A percentile compares a stretch with the other conserved stretches of the same genome.
Evolutionary conservation across 2,113 vertebrate species (phyloP).

Genomic region (Notarius quadriscutis): DNA sequence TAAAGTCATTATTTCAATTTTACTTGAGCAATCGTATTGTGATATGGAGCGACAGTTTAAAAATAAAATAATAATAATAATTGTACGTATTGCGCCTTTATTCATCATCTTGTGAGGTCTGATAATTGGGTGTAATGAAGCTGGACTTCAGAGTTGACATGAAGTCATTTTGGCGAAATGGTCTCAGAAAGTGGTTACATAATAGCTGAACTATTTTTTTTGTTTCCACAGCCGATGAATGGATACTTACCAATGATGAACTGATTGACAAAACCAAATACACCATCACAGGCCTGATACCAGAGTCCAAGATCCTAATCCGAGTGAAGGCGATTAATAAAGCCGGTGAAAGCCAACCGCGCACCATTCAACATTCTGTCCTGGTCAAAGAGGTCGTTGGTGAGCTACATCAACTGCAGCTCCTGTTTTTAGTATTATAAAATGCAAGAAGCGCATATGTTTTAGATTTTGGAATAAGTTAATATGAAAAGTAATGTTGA

Average conservation of each 20-base stretch:
- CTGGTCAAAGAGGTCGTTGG: constrained; percentile 94
- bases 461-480: background rate
- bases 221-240: constrained; percentile 78
- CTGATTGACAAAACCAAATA: constrained; percentile 90
- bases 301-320: constrained; percentile 84
- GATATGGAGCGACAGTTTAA: background rate
- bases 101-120: background rate
- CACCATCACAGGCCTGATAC: constrained; percentile 84
- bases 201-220: background rate
- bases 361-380: constrained; percentile 84
- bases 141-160: background rate
- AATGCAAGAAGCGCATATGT: background rate
- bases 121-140: background rate
- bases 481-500: background rate
- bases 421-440: background rate
- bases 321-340: constrained; percentile 91
- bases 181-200: background rate
- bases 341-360: constrained; percentile 84
- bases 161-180: background rate
- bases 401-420: constrained; percentile 62
- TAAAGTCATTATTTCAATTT: background rate
- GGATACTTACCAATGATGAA: constrained; percentile 83
- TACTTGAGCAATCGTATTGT: background rate
- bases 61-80: background rate
- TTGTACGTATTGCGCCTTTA: background rate